Base-by-base conservation (phyloP, 2,888 invertebrate genomes). In the Hetaerina titia region DNA sequence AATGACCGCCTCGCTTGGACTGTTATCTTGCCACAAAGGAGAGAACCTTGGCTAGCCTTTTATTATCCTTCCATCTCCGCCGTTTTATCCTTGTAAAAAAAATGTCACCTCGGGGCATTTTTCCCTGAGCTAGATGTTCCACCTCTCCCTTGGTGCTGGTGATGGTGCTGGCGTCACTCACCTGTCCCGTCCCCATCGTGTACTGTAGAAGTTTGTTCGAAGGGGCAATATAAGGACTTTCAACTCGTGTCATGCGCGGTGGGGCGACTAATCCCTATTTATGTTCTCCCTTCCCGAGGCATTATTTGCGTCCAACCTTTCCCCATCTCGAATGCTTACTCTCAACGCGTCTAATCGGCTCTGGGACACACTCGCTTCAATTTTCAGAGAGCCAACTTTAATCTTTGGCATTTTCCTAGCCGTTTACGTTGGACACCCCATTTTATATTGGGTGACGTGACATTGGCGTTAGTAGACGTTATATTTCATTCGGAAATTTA, bases 21-120 rank as follows among this genome's bases (percentile, higher is more conserved):
- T n/a, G 69, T 81, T 81, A 81, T 81, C 81, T 81, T 13, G 81
- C 25, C 81, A 15, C 81, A 81, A 81, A 81, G 31, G 81, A 31
- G 5, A 31, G 81, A 81, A 25, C 31, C 31, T 31, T 22, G 31
- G 81, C 11, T 9, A 81, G 81, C 81, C 81, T 81, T 81, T 81
- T 81, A 81, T 31, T 31, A 81, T 31, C 31, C 15, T 22, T 81
- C 81, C 81, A 13, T 81, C 81, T 81, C 25, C 22, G 25, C 25
- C 81, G 31, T 81, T 25, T 81, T 81, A 81, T 81, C 31, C 81
- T 31, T 22, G 25, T 15, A 31, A 31, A 81, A 81, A 31, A 31
- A 81, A 69, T 69, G 69, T 81, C 81, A 31, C 81, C 15, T 81
- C 81, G 25, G 31, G 25, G 15, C 81, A 13, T 8, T 81, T 19